phyloP scores from a whole-genome alignment of 1,140 invertebrate genomes.

The Drosophila kohkoa region DNA sequence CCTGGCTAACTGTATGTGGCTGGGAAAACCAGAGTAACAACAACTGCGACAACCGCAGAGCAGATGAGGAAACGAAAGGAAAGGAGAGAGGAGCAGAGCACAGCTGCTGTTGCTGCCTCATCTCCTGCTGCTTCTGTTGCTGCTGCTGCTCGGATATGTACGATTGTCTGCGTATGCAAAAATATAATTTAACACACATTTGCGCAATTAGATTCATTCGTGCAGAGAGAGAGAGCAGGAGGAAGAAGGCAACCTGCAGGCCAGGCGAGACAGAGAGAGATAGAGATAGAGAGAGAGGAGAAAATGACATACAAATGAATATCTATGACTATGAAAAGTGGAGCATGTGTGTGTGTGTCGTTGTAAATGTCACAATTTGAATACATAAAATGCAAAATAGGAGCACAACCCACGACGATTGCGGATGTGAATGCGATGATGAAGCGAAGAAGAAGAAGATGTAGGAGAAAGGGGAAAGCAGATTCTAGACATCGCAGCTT shows the following conservation, averaged over 20 bases:
- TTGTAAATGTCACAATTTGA: constrained; percentile 81
- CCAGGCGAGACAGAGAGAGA: constrained; percentile 1
- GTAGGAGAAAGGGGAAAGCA: background rate
- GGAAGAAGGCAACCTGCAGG: background rate
- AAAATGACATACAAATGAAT: constrained; percentile 77
- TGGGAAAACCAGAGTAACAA: constrained; percentile 48
- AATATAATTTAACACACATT: constrained; percentile 83
- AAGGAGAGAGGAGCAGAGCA: background rate
- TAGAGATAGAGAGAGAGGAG: background rate
- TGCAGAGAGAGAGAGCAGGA: constrained; percentile 53
- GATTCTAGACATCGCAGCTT: constrained; percentile 20
- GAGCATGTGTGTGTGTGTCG: constrained; percentile 59
- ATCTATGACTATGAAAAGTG: constrained; percentile 68
- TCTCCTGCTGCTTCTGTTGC: constrained; percentile 18
- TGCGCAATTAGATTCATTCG: constrained; percentile 83
- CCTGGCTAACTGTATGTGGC: constrained; percentile 24
- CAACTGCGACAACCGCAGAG: constrained; percentile 49
- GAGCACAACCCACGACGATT: constrained; percentile 41
- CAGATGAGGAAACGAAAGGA: too few species aligned
- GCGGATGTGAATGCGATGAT: background rate
- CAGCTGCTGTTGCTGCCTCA: constrained; percentile 29
- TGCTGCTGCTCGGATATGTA: constrained; percentile 45
- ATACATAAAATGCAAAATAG: constrained; percentile 82
- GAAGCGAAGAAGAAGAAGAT: background rate
- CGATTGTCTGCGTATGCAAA: constrained; percentile 79